These are phyloP conservation scores for Acleris literana DNA, from an alignment of 2,888 invertebrate genomes.

Conservation along the genomic window DNA sequence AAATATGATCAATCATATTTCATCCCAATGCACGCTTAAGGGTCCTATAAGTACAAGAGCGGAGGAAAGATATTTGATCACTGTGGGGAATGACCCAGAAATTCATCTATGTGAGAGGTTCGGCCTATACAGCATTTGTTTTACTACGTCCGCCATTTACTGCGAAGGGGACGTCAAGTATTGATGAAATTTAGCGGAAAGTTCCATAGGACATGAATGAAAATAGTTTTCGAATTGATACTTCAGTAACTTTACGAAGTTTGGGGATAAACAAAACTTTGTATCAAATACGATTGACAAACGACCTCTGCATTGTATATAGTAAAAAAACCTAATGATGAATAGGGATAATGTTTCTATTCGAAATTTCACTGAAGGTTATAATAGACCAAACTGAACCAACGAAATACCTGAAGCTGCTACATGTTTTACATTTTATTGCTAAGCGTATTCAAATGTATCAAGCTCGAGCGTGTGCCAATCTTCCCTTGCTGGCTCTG, in stretches of 20 bases:
- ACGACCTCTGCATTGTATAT: too few species aligned
- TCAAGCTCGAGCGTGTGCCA: too few species aligned
- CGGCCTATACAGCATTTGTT: conserved; percentile 74
- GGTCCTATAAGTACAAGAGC: conserved; percentile 40
- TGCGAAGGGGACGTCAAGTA: conserved; percentile 38
- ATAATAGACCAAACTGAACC: too few species aligned
- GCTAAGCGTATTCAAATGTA: too few species aligned
- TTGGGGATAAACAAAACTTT: background rate
- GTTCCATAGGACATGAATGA: conserved; percentile 20
- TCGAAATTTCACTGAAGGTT: too few species aligned
- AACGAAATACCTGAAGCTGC: too few species aligned
- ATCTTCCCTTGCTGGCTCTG: too few species aligned
- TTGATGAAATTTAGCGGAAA: conserved; percentile 31
- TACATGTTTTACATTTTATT: too few species aligned
- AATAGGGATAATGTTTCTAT: too few species aligned
- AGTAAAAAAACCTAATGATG: too few species aligned
- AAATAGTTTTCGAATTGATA: conserved; percentile 28
- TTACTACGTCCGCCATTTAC: conserved; percentile 68
- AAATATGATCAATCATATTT: conserved; percentile 27
- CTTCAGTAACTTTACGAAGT: conserved; percentile 6
- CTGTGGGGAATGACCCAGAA: conserved; percentile 67
- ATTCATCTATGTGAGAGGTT: conserved; percentile 74
- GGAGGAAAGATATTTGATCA: conserved; percentile 63
- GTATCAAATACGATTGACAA: too few species aligned
- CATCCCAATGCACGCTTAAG: background rate